phyloP scores from a whole-genome alignment of 2,797 vertebrate species.

The Perodicticus potto region DNA sequence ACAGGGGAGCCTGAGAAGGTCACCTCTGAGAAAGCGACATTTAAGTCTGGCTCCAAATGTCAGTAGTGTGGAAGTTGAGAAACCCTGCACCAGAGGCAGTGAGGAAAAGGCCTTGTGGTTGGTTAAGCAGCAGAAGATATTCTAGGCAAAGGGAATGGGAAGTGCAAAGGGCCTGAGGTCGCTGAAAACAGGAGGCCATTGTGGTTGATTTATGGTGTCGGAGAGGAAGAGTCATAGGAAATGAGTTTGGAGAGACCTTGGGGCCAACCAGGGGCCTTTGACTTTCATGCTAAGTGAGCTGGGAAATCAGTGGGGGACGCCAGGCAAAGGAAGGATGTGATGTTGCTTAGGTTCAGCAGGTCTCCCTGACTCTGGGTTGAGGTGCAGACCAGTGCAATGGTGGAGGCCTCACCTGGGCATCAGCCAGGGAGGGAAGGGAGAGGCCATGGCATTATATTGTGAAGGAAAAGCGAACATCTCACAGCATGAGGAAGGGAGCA shows the following conservation, averaged over 20 bases:
- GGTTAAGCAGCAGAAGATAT: neutral
- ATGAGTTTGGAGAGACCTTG: neutral
- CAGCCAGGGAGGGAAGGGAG: accelerated
- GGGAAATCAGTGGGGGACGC: accelerated
- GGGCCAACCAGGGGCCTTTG: neutral
- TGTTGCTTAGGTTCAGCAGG: neutral
- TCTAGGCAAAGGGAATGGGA: neutral
- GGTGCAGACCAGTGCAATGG: accelerated
- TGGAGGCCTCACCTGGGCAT: too few species aligned
- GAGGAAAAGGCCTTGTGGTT: neutral
- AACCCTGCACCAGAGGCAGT: neutral
- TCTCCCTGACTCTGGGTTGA: neutral
- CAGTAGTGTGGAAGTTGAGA: too few species aligned
- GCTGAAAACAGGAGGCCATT: neutral
- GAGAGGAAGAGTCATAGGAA: too few species aligned
- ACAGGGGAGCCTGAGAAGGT: neutral
- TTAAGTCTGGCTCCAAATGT: neutral
- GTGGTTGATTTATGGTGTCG: too few species aligned
- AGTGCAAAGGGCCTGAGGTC: neutral
- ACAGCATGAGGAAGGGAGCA: neutral
- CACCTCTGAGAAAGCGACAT: neutral
- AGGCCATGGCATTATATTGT: accelerated
- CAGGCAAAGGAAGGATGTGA: neutral
- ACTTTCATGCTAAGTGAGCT: neutral
- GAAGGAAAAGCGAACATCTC: accelerated